Percentiles rank a stretch among this genome's conserved stretches.
Evolutionary conservation across 2,888 invertebrate genomes (phyloP).

Genomic region (Cheilosia vernalis): DNA sequence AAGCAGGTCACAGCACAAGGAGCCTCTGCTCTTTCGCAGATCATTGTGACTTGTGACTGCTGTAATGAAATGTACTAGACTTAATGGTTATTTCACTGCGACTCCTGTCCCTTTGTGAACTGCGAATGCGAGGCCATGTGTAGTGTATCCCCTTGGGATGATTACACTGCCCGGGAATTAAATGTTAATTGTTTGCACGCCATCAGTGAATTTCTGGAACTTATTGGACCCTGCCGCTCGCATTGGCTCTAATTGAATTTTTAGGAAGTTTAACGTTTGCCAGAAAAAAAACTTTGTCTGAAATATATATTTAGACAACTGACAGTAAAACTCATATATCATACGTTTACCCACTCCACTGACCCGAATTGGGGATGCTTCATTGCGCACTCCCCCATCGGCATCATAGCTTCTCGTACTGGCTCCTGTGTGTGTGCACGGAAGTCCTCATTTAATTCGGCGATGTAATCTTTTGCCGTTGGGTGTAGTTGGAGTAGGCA

Average conservation of each 20-base stretch:
- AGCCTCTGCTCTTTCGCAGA: too few relatives aligned
- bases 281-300: too few relatives aligned
- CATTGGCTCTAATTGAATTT: neutral
- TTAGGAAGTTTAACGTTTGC: neutral
- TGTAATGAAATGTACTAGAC: too few relatives aligned
- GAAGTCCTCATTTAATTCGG: slow-evolving; percentile 25
- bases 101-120: too few relatives aligned
- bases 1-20: too few relatives aligned
- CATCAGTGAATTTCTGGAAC: slow-evolving; percentile 22
- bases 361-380: slow-evolving; percentile 33
- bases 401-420: neutral
- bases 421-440: neutral
- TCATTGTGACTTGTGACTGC: too few relatives aligned
- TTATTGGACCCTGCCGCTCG: slow-evolving; percentile 6
- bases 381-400: neutral
- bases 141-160: neutral
- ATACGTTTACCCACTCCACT: neutral
- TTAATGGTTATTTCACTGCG: too few relatives aligned
- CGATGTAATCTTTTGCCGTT: slow-evolving; percentile 35
- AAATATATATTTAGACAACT: too few relatives aligned
- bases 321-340: too few relatives aligned
- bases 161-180: slow-evolving; percentile 23
- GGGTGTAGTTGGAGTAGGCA: neutral
- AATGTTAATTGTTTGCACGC: slow-evolving; percentile 45
- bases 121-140: too few relatives aligned